These are phyloP conservation scores for Nomada flava DNA, from an alignment of 2,888 invertebrate genomes.

Conservation along the genomic window DNA sequence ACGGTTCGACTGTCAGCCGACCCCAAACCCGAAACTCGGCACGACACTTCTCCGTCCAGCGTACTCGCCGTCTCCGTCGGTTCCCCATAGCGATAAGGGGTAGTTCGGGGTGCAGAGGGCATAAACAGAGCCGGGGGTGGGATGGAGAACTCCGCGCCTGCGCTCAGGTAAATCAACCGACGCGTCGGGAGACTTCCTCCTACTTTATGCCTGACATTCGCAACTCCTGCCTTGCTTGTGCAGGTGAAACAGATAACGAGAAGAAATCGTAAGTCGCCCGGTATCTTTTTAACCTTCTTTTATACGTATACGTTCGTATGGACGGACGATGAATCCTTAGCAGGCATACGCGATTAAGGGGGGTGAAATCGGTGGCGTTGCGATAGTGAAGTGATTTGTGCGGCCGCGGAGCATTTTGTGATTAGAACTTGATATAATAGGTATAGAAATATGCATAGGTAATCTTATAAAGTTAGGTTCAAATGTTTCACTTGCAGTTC, in stretches of 20 bases:
- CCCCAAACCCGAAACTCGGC: slow-evolving; percentile 70
- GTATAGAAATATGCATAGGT: too few relatives aligned
- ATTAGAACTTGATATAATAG: too few relatives aligned
- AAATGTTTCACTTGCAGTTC: too few relatives aligned
- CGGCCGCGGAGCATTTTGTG: too few relatives aligned
- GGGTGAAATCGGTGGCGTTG: not conserved
- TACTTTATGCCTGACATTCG: slow-evolving; percentile 64
- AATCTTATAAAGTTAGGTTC: too few relatives aligned
- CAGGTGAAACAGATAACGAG: slow-evolving; percentile 47
- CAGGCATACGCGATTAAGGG: too few relatives aligned
- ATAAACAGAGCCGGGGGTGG: slow-evolving; percentile 43
- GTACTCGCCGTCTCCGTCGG: slow-evolving; percentile 73
- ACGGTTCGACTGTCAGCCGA: slow-evolving; percentile 77
- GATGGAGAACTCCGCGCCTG: slow-evolving; percentile 62
- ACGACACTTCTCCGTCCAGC: slow-evolving; percentile 75
- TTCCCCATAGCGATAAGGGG: slow-evolving; percentile 58
- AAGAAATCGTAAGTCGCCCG: slow-evolving; percentile 29
- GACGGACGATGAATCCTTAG: not conserved
- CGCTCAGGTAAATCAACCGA: slow-evolving; percentile 70
- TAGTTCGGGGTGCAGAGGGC: slow-evolving; percentile 61
- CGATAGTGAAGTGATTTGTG: too few relatives aligned
- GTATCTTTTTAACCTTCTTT: slow-evolving; percentile 30
- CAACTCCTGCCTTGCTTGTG: slow-evolving; percentile 50
- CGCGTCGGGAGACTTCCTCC: slow-evolving; percentile 46
- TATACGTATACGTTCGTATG: not conserved